Conservation (phyloP, 2,888 invertebrate genomes). For the Acronicta aceris region DNA sequence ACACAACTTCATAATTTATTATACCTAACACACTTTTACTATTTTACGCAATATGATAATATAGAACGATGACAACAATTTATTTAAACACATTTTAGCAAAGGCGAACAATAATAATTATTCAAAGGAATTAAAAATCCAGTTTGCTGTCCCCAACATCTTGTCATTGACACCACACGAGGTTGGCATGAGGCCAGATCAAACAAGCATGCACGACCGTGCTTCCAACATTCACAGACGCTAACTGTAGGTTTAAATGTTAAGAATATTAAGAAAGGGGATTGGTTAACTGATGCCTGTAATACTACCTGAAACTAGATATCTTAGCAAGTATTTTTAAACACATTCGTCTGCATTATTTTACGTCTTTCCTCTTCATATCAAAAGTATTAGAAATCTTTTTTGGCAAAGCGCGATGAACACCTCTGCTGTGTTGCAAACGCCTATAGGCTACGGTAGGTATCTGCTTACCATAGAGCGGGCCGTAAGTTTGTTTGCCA, state of each 20-base stretch:
- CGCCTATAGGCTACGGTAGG: too few relatives aligned
- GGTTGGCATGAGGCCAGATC: slow-evolving; percentile 33
- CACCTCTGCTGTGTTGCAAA: too few relatives aligned
- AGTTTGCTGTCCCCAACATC: slow-evolving; percentile 20
- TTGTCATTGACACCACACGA: slow-evolving; percentile 27
- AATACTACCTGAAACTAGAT: background rate
- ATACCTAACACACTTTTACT: background rate
- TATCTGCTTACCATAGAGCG: too few relatives aligned
- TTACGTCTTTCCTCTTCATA: too few relatives aligned
- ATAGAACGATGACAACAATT: background rate
- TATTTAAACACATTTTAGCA: background rate
- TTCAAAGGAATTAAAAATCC: background rate
- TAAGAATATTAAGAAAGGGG: background rate
- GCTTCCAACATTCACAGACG: slow-evolving; percentile 39
- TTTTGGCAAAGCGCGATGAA: too few relatives aligned
- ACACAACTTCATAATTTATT: slow-evolving; percentile 16
- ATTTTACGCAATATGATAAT: background rate
- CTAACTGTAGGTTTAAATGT: slow-evolving; percentile 30
- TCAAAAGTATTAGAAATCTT: too few relatives aligned
- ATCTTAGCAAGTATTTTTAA: too few relatives aligned
- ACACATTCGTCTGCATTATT: too few relatives aligned
- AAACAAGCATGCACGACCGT: slow-evolving; percentile 10
- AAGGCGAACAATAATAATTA: background rate
- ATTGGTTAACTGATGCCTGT: slow-evolving; percentile 2
- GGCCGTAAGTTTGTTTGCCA: too few relatives aligned